phyloP scores from a whole-genome alignment of 2,888 invertebrate species.

The Mystacides longicornis region DNA sequence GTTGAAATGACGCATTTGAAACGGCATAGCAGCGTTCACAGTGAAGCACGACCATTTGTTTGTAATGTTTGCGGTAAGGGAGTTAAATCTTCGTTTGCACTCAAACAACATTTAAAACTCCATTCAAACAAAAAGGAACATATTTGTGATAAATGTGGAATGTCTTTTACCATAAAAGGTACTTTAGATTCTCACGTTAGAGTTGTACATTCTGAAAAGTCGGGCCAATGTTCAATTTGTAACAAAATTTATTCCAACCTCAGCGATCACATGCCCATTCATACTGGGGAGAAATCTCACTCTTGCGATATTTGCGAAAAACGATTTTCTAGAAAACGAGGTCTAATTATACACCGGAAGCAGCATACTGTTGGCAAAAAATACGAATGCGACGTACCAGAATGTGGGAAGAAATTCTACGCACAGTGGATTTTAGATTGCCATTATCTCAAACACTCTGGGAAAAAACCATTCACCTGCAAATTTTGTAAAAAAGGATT shows the following conservation, averaged over 20 bases:
- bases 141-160: slow-evolving; percentile 21
- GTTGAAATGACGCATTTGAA: slow-evolving; percentile 31
- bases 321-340: slow-evolving; percentile 16
- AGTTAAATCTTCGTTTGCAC: slow-evolving; percentile 19
- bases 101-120: slow-evolving; percentile 20
- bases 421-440: slow-evolving; percentile 15
- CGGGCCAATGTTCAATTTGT: slow-evolving; percentile 19
- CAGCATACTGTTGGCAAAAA: slow-evolving; percentile 14
- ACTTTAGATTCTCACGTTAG: slow-evolving; percentile 19
- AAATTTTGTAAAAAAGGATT: slow-evolving; percentile 17
- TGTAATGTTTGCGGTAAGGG: slow-evolving; percentile 23
- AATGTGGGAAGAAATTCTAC: slow-evolving; percentile 11
- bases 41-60: slow-evolving; percentile 16
- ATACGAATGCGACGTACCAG: slow-evolving; percentile 11
- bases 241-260: slow-evolving; percentile 16
- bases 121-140: slow-evolving; percentile 19
- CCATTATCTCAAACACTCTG: slow-evolving; percentile 15
- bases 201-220: slow-evolving; percentile 17
- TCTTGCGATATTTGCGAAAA: slow-evolving; percentile 16
- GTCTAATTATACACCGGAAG: slow-evolving; percentile 15
- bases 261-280: slow-evolving; percentile 19
- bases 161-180: slow-evolving; percentile 13
- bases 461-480: slow-evolving; percentile 12
- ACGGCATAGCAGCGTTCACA: slow-evolving; percentile 20
- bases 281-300: slow-evolving; percentile 20